Conservation (phyloP, 2,797 vertebrate species). For the Trichosurus vulpecula region DNA sequence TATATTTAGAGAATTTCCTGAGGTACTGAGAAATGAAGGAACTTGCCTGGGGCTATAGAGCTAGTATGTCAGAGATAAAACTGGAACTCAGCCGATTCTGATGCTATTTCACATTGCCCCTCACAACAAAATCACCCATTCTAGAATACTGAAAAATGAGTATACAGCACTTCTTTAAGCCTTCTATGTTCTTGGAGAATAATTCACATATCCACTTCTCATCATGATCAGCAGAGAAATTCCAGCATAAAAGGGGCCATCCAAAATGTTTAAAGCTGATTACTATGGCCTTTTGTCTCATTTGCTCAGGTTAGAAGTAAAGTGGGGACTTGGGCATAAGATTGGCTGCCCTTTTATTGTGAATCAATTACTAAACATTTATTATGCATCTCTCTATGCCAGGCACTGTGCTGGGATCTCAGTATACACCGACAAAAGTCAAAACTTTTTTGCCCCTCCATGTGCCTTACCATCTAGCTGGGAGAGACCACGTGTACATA, state of each 20-base stretch:
- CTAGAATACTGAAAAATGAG: not conserved
- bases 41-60: not conserved
- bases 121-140: not conserved
- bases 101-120: not conserved
- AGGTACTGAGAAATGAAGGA: too few relatives aligned
- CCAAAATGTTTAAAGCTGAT: conserved; percentile 20
- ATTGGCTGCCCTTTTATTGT: too few relatives aligned
- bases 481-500: too few relatives aligned
- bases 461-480: not conserved
- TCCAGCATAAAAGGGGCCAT: not conserved
- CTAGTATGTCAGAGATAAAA: not conserved
- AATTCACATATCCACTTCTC: not conserved
- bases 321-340: not conserved
- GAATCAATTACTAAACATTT: too few relatives aligned
- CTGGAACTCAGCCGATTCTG: not conserved
- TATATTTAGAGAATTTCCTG: not conserved
- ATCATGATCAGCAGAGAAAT: not conserved
- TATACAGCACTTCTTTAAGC: not conserved
- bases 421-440: not conserved
- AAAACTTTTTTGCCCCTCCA: not conserved
- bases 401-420: not conserved
- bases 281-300: conserved; percentile 3
- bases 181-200: not conserved
- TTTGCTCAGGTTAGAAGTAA: not conserved
- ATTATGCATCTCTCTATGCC: not conserved